Percentiles rank a stretch among this genome's conserved stretches.
These are phyloP conservation scores for Danio jaintianensis DNA, from an alignment of 2,797 vertebrate genomes.

Conservation along the genomic window DNA sequence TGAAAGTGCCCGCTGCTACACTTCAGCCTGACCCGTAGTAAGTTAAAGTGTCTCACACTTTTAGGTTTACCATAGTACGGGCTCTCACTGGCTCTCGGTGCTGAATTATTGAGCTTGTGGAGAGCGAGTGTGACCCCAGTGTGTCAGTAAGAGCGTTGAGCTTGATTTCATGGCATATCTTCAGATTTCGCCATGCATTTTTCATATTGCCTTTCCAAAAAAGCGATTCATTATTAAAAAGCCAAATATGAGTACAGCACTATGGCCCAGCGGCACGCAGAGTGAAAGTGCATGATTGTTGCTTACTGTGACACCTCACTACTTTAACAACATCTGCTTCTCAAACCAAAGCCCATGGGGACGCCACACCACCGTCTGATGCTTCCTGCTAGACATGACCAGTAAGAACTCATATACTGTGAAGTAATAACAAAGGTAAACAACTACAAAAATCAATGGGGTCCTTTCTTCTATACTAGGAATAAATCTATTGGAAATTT, in stretches of 20 bases:
- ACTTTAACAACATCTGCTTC: constrained; percentile 34
- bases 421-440: no score
- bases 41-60: constrained; percentile 53
- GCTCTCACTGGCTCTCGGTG: constrained; percentile 45
- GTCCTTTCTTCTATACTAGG: no score
- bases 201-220: constrained; percentile 63
- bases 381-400: constrained; percentile 48
- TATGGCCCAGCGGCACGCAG: constrained; percentile 39
- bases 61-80: constrained; percentile 25
- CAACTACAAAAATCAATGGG: no score
- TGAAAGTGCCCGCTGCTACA: constrained; percentile 11
- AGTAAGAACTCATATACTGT: constrained; percentile 13
- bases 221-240: constrained; percentile 65
- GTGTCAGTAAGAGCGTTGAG: constrained; percentile 59
- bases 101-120: constrained; percentile 61
- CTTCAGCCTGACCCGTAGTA: constrained; percentile 46
- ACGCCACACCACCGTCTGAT: constrained; percentile 31
- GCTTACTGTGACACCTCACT: constrained; percentile 31
- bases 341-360: constrained; percentile 37
- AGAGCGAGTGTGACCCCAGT: constrained; percentile 46
- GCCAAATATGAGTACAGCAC: constrained; percentile 57
- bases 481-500: no score
- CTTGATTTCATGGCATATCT: constrained; percentile 65
- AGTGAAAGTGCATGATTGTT: constrained; percentile 41
- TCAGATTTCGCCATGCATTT: constrained; percentile 63